Base-by-base conservation (phyloP, 2,888 invertebrate genomes). In the Melieria omissa region DNA sequence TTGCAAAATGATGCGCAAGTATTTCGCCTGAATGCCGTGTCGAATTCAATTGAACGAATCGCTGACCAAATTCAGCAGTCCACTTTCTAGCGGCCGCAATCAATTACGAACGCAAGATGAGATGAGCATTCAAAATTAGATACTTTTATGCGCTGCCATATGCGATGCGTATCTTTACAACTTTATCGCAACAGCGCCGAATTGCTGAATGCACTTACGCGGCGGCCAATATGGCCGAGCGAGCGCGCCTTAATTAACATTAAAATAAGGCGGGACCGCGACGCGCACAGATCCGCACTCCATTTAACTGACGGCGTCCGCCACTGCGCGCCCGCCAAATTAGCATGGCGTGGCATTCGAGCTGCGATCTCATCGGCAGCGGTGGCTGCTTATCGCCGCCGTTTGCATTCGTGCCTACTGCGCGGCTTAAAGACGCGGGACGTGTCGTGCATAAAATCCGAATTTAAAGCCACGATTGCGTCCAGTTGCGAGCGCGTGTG, bases 81-180 rank as follows among this genome's bases (percentile, higher is more conserved):
- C 3, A 29, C 29, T 29, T 29, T 29, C 29, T 29, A 29, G 29
- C 29, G 29, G 29, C 29, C 29, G 29, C 29, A 29, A 29, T 29
- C 29, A 29, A 29, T 29, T 29, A 29, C 29, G 29, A 29, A 2
- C 29, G 29, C 29, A 29, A 29, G 29, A 29, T 29, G 29, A 29
- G 29, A 29, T 0, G 29, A 29, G 29, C 29, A 29, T 29, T 29
- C 29, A 29, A 29, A 29, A 29, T 29, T 2, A 29, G 29, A 29
- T 29, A 29, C 29, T 29, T 29, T 29, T 29, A 29, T 29, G 29
- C 29, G 29, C 29, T 29, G 45, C 49, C 67, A 67, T 60, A 58
- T 75, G 72, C 75, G 74, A 70, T 74, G 69, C 70, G 74, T 71
- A 76, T 76, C 76, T 81, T 83, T 82, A 82, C 82, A 83, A 82